A percentile compares a stretch with the other conserved stretches of the same genome.
These are phyloP conservation scores for Miichthys miiuy DNA, from an alignment of 2,797 vertebrate genomes.

Conservation along the genomic window DNA sequence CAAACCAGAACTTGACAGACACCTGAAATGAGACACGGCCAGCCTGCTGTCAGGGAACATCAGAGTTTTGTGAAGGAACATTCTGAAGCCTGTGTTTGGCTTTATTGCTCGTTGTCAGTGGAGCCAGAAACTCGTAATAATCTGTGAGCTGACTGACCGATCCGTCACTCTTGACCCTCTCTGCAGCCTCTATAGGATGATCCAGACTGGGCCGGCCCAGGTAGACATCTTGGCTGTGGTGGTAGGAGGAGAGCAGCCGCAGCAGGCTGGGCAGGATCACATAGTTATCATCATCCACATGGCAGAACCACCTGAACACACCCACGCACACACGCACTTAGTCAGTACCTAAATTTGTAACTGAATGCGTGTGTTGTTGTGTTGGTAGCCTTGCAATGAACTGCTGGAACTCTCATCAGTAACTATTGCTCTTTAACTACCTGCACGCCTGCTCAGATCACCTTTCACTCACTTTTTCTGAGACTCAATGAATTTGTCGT, in stretches of 20 bases:
- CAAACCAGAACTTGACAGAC: slow-evolving; percentile 97
- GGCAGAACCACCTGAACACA: slow-evolving; percentile 95
- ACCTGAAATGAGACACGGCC: slow-evolving; percentile 74
- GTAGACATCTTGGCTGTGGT: slow-evolving; percentile 94
- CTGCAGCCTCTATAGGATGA: slow-evolving; percentile 95
- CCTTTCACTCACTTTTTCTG: slow-evolving; percentile 90
- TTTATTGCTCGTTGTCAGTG: background rate
- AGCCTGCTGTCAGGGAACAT: background rate
- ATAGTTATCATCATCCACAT: slow-evolving; percentile 98
- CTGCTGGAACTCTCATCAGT: background rate
- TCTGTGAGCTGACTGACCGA: slow-evolving; percentile 84
- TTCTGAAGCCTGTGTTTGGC: background rate
- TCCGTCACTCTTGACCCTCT: slow-evolving; percentile 92
- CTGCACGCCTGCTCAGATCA: background rate
- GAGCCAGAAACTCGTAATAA: background rate
- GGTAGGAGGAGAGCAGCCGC: slow-evolving; percentile 90
- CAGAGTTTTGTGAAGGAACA: background rate
- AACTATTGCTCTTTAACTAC: background rate
- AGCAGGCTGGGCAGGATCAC: slow-evolving; percentile 90
- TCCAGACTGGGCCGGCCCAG: slow-evolving; percentile 96
- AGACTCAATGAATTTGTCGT: slow-evolving; percentile 97
- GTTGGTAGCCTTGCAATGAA: background rate
- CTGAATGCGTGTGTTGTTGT: background rate
- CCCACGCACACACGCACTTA: background rate
- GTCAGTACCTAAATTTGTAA: background rate